These are phyloP conservation scores for Acrobasis repandana DNA, from an alignment of 2,888 invertebrate genomes.

Conservation along the genomic window DNA sequence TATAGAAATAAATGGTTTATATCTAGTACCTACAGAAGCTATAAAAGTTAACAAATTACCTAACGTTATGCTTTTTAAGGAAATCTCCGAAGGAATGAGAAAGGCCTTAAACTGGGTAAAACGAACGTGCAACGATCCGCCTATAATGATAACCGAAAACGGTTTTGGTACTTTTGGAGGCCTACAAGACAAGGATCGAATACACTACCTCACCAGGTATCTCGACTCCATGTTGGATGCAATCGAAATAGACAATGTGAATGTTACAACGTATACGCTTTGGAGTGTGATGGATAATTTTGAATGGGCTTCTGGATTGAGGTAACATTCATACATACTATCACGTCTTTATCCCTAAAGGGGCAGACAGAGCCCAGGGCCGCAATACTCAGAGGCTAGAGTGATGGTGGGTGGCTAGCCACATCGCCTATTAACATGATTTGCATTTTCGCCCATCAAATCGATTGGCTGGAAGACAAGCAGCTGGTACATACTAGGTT, in stretches of 20 bases:
- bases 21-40: no score
- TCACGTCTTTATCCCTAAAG: no score
- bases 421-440: no score
- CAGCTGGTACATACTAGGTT: no score
- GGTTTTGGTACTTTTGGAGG: constrained; percentile 77
- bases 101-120: constrained; percentile 81
- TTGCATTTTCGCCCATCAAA: no score
- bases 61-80: constrained; percentile 31
- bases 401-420: no score
- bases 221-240: constrained; percentile 55
- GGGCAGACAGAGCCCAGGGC: no score
- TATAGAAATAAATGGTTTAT: no score
- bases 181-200: constrained; percentile 60
- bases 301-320: constrained; percentile 50
- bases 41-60: no score
- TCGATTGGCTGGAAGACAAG: no score
- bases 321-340: no score
- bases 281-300: constrained; percentile 75
- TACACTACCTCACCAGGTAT: constrained; percentile 59
- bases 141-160: constrained; percentile 83
- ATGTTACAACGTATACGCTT: constrained; percentile 55
- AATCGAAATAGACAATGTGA: constrained; percentile 53
- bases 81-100: constrained; percentile 76
- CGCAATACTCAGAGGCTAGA: no score
- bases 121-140: constrained; percentile 77